phyloP scores from a whole-genome alignment of 1,140 invertebrate genomes.

The Hycleus cichorii region DNA sequence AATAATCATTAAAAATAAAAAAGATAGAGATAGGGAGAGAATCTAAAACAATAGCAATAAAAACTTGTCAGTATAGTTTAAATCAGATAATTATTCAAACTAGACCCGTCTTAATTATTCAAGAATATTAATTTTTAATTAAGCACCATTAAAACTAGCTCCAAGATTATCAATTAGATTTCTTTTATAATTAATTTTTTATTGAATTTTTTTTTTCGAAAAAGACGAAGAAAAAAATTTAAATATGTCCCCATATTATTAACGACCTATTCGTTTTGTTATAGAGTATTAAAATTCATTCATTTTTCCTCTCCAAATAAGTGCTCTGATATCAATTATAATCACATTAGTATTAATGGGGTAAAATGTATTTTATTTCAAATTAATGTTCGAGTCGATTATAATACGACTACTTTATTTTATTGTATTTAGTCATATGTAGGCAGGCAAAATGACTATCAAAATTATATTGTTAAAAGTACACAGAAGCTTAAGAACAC shows the following conservation, averaged over 20 bases:
- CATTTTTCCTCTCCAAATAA: constrained; percentile 6
- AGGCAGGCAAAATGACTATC: too few species aligned
- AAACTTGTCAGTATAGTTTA: neutral
- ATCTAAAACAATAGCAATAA: neutral
- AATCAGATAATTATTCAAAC: constrained; percentile 3
- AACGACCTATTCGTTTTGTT: constrained; percentile 6
- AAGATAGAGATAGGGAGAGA: neutral
- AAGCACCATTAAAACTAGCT: constrained; percentile 1
- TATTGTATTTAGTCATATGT: too few species aligned
- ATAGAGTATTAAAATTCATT: neutral
- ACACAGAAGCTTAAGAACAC: too few species aligned
- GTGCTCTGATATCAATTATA: constrained; percentile 8
- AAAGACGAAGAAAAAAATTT: neutral
- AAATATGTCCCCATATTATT: constrained; percentile 7
- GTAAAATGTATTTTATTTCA: constrained; percentile 14
- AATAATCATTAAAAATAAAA: neutral
- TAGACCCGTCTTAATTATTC: neutral
- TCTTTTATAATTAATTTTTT: neutral
- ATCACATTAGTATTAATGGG: constrained; percentile 15
- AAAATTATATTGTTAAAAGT: too few species aligned
- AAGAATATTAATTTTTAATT: neutral
- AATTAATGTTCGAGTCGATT: constrained; percentile 9
- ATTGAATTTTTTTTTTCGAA: too few species aligned
- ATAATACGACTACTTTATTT: neutral
- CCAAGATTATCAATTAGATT: neutral